Evolutionary conservation across 1,140 invertebrate genomes (phyloP), one percentile per base, ranked within the genome.

Genomic region (Zaprionus nigranus): DNA sequence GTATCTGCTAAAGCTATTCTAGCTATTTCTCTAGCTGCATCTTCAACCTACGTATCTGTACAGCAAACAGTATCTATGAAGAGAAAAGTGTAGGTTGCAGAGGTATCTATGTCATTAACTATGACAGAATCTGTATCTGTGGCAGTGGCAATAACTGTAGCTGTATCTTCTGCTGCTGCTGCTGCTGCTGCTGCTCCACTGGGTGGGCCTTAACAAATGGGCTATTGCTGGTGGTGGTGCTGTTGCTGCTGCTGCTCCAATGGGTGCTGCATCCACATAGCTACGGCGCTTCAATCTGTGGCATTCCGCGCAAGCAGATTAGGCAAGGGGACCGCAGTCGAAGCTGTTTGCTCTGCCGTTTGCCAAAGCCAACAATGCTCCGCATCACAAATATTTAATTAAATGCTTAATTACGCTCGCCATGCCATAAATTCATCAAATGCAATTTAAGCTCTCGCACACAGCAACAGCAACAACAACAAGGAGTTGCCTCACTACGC

Each of bases 341-440:
- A 22, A 24, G 49, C 49, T 24, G 17, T 22, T 46, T 24, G 49
- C 17, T 22, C 15, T 24, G 49, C 17, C 38, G 49, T 30, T 60
- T 54, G 54, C 63, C n/a, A 51, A 24, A 24, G 59, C 62, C 57
- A 79, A 77, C 80, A 87, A 79, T 82, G 83, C 72, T 82, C 65
- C 74, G 63, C 83, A 87, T 79, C 77, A 82, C 69, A 79, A 86
- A 92, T 88, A 92, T 92, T 92, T 92, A 92, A 92, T 92, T 92
- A 92, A 92, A 92, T 91, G 91, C 86, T 92, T 92, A 92, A 92
- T 92, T 92, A 90, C 86, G 90, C 90, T 83, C 74, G 81, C 85
- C 75, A 91, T 91, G 91, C 90, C 86, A 92, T 92, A 92, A 92
- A 92, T 92, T 91, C 90, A 92, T 90, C 86, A 92, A 92, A 86